Percentiles rank a stretch among this genome's conserved stretches.
Evolutionary conservation across 2,888 invertebrate species (phyloP).

Genomic region (Stenodera caucasica): DNA sequence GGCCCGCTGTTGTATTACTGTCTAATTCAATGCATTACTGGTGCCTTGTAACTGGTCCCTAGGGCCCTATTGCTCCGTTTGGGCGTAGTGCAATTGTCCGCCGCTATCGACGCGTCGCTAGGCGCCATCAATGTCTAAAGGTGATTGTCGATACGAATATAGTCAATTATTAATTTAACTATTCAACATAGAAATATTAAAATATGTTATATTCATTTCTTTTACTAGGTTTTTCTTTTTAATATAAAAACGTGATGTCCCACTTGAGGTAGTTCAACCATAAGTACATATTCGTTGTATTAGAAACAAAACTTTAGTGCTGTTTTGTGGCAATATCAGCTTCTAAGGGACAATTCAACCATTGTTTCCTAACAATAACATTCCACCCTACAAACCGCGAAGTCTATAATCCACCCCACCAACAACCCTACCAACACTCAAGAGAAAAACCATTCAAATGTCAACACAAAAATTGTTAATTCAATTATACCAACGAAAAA

Average conservation of each 20-base stretch:
- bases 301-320: slow-evolving; percentile 54
- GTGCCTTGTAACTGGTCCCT: slow-evolving; percentile 57
- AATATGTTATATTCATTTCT: slow-evolving; percentile 32
- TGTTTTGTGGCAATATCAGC: slow-evolving; percentile 53
- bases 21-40: slow-evolving; percentile 64
- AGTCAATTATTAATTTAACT: slow-evolving; percentile 10
- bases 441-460: slow-evolving; percentile 33
- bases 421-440: slow-evolving; percentile 27
- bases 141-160: slow-evolving; percentile 19
- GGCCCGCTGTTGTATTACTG: slow-evolving; percentile 59
- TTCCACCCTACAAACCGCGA: slow-evolving; percentile 49
- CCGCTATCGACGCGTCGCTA: slow-evolving; percentile 48
- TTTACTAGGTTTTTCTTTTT: no score
- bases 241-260: slow-evolving; percentile 37
- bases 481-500: slow-evolving; percentile 20
- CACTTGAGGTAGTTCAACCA: slow-evolving; percentile 45
- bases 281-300: slow-evolving; percentile 51
- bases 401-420: slow-evolving; percentile 20
- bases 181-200: slow-evolving; percentile 13
- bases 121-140: slow-evolving; percentile 43
- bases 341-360: slow-evolving; percentile 52
- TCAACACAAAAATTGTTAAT: slow-evolving; percentile 31
- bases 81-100: slow-evolving; percentile 54
- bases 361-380: slow-evolving; percentile 53
- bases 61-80: slow-evolving; percentile 52